Evolutionary conservation across 1,140 invertebrate species (phyloP), one percentile per base, ranked within the genome.

Genomic region (Aphaenogaster floridana): DNA sequence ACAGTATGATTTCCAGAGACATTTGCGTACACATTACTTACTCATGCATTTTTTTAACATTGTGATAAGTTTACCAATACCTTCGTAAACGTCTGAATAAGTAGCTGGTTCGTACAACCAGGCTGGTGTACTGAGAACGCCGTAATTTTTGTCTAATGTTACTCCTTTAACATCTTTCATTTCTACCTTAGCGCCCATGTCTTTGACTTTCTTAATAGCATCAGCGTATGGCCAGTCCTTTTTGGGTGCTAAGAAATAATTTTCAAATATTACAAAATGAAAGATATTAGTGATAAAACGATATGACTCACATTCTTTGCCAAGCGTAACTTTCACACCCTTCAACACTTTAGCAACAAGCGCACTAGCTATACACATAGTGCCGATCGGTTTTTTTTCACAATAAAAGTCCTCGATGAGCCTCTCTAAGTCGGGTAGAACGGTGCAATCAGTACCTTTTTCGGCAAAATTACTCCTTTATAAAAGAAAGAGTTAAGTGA

Each of bases 301-400:
- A 86, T 64, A 2, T 34, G 57, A 91, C 91, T 94, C 69, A 94
- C 95, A 92, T 7, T 92, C 92, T 84, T 95, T 95, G 7, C 97
- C 97, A 2, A 97, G 94, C 8, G 97, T 97, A 34, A 97, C 94
- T 89, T 95, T 96, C 83, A 95, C 95, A 48, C 96, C 96, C 42
- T 92, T 89, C 1, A 96, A 72, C 9, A 96, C 94, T 93, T 95
- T 96, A 2, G 96, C 96, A 34, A 96, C 95, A 17, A 97, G 76
- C 17, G 96, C 95, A 11, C 96, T 96, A n/a, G 97, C 94, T 79
- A 97, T 97, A 91, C 96, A 97, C 61, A 96, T 96, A 42, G 96
- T 88, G 78, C 95, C 97, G 72, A 97, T 96, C 3, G 96, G 96
- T 92, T 97, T 97, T 57, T 95, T 95, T 0, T 93, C 92, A 21